Conservation (phyloP, 2,888 invertebrate genomes). For the Oligia fasciuncula region DNA sequence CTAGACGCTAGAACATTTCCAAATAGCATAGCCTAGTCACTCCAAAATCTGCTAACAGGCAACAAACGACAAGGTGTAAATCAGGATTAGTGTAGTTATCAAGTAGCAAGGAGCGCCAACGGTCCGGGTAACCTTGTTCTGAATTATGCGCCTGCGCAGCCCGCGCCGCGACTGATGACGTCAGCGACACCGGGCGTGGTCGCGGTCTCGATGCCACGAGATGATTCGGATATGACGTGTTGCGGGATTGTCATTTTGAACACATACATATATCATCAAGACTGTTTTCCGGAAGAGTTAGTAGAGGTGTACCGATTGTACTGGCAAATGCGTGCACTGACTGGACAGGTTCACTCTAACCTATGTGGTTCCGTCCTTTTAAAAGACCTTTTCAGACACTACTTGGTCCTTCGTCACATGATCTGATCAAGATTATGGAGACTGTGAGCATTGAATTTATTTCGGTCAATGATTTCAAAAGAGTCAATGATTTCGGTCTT, state of each 20-base stretch:
- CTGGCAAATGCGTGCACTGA: neutral
- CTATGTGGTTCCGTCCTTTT: too few relatives aligned
- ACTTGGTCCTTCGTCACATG: too few relatives aligned
- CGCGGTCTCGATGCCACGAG: constrained; percentile 23
- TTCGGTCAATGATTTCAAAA: too few relatives aligned
- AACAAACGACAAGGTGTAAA: constrained; percentile 40
- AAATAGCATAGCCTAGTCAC: too few relatives aligned
- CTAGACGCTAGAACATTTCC: too few relatives aligned
- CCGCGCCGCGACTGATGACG: constrained; percentile 57
- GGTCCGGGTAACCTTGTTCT: constrained; percentile 67
- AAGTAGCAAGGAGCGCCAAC: constrained; percentile 55
- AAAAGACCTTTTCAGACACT: too few relatives aligned
- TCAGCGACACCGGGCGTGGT: constrained; percentile 67
- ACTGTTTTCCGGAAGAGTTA: neutral
- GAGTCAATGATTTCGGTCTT: neutral
- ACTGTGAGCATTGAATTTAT: neutral
- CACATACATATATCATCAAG: neutral
- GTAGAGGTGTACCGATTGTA: neutral
- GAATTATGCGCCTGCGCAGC: constrained; percentile 65
- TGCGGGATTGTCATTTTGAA: constrained; percentile 8
- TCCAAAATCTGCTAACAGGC: constrained; percentile 25
- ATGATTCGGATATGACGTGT: constrained; percentile 19
- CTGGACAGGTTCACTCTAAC: too few relatives aligned
- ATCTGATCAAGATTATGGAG: neutral
- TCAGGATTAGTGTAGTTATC: constrained; percentile 57